Evolutionary conservation across 2,113 vertebrate genomes (phyloP).

Genomic region (Dasyprocta punctata): DNA sequence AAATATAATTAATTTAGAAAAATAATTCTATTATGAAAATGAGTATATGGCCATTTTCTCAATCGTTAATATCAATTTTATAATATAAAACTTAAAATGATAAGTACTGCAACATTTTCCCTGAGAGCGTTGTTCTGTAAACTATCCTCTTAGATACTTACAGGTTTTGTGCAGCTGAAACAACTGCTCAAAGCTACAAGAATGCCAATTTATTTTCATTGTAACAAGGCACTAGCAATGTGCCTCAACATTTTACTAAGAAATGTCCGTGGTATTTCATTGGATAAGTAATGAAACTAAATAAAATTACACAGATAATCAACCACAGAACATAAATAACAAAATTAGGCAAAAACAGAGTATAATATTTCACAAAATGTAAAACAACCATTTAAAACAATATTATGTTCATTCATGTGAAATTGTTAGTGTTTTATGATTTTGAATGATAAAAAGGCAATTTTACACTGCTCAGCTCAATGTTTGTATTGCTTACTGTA

Average conservation of each 20-base stretch:
- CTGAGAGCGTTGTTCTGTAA: neutral
- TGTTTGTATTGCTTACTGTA: neutral
- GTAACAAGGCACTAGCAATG: neutral
- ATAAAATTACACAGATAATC: neutral
- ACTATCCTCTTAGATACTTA: neutral
- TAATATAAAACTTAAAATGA: neutral
- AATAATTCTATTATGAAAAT: neutral
- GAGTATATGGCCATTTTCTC: neutral
- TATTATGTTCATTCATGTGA: neutral
- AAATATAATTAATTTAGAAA: neutral
- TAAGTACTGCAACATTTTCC: neutral
- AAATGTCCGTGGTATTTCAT: neutral
- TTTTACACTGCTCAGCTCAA: neutral
- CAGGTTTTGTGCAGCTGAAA: neutral
- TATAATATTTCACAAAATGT: neutral
- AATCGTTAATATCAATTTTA: neutral
- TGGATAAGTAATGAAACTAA: neutral
- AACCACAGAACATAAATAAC: neutral
- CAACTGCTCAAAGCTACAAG: neutral
- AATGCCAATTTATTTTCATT: neutral
- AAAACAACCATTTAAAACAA: neutral
- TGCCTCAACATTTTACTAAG: neutral
- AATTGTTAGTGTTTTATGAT: neutral
- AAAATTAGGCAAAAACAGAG: neutral
- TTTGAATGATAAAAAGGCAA: neutral